Evolutionary conservation across 2,888 invertebrate species (phyloP), one percentile per base, ranked within the genome.

Genomic region (Abscondita cerata): DNA sequence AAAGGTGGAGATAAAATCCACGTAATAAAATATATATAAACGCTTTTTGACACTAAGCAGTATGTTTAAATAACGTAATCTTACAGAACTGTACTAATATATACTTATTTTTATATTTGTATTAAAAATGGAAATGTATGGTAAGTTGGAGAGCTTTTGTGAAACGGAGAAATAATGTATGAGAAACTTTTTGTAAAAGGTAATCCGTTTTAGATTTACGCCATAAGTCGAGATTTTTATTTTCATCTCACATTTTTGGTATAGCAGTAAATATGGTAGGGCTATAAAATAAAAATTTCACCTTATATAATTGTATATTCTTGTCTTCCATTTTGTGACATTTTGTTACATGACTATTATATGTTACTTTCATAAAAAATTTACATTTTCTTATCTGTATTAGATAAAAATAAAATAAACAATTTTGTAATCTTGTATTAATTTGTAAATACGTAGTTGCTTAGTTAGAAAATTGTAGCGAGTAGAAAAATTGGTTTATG

Each of bases 171-270:
- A 61, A 56, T 60, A 56, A 47, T 56, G 46, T 61, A 56, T 56
- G 56, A 62, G 53, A 44, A 53, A 56, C 50, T 62, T 62, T n/a
- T 58, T 53, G 53, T 48, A 53, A 41, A 38, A 33, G 47, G 56
- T 62, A 62, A 62, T 57, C 54, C 60, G 40, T 54, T 60, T 60
- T 54, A 60, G 59, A 59, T 59, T 59, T 59, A 59, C 61, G 61
- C 47, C 18, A 51, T 51, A 61, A 56, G 57, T 53, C 44, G 44
- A 48, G 53, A 62, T 57, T 62, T 62, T 53, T 52, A 57, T 57
- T 62, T 62, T 57, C 34, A 57, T 50, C 57, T 62, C 48, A 41
- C 47, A 57, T 50, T 57, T 62, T 62, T 19, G 9, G 18, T 50
- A 36, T 16, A 33, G 50, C 33, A 44, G 55, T 61, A 46, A 60